Evolutionary conservation across 2,888 invertebrate species (phyloP).

Genomic region (Hemistola chrysoprasaria): DNA sequence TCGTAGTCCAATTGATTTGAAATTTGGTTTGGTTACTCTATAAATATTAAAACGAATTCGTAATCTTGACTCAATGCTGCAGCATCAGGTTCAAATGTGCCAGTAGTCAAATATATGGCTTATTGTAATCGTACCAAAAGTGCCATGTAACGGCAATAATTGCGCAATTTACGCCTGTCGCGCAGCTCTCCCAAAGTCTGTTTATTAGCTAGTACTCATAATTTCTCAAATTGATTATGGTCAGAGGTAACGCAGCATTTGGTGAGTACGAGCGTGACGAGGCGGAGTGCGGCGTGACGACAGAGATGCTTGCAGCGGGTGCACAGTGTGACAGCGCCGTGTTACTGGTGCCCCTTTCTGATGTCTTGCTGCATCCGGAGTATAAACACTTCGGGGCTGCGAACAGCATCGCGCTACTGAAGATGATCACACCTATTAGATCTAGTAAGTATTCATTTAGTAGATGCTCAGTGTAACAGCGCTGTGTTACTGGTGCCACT

Average conservation of each 20-base stretch:
- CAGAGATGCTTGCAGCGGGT: constrained; percentile 43
- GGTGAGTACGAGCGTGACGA: constrained; percentile 70
- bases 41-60: too few species aligned
- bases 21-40: too few species aligned
- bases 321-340: constrained; percentile 56
- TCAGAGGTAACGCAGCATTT: constrained; percentile 65
- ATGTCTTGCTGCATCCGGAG: constrained; percentile 68
- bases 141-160: too few species aligned
- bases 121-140: too few species aligned
- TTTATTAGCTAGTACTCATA: too few species aligned
- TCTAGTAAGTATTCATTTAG: constrained; percentile 53
- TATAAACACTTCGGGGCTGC: constrained; percentile 62
- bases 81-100: too few species aligned
- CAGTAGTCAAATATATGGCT: too few species aligned
- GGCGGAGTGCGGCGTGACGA: constrained; percentile 46
- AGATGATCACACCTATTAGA: constrained; percentile 51
- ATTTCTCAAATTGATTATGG: background rate
- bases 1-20: too few species aligned
- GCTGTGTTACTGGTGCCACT: constrained; percentile 64
- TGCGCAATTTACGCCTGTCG: too few species aligned
- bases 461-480: constrained; percentile 51
- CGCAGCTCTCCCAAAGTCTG: too few species aligned
- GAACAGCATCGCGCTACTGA: constrained; percentile 60
- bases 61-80: too few species aligned
- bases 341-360: constrained; percentile 63